These are phyloP conservation scores for Ditula angustiorana DNA, from an alignment of 2,888 invertebrate species.

Conservation along the genomic window DNA sequence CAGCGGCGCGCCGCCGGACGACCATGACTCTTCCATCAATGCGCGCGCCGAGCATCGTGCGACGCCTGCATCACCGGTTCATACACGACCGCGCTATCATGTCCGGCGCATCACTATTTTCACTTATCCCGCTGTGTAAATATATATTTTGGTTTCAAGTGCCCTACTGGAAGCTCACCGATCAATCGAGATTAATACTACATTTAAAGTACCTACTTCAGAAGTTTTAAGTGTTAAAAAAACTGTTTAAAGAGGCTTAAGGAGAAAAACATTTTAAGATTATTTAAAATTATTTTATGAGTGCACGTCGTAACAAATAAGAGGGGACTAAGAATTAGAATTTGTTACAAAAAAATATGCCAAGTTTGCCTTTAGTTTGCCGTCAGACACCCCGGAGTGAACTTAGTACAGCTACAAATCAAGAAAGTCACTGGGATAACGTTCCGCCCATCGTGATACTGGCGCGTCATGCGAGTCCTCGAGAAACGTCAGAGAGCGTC, in stretches of 20 bases:
- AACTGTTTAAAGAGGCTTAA: neutral
- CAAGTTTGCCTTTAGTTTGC: constrained; percentile 12
- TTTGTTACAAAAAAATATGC: neutral
- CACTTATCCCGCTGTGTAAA: neutral
- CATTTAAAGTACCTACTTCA: constrained; percentile 24
- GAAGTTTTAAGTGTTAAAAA: constrained; percentile 3
- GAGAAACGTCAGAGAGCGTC: constrained; percentile 49
- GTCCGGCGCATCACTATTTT: constrained; percentile 62
- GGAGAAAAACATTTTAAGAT: constrained; percentile 1
- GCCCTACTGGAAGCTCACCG: constrained; percentile 27
- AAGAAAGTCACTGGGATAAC: constrained; percentile 28
- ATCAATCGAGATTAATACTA: constrained; percentile 16
- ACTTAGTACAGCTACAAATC: constrained; percentile 34
- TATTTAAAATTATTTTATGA: too few relatives aligned
- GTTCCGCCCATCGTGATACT: constrained; percentile 1
- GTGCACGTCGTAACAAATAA: neutral
- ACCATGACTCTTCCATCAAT: constrained; percentile 85
- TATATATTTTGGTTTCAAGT: neutral
- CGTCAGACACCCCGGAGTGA: constrained; percentile 5
- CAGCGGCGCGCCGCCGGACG: constrained; percentile 85
- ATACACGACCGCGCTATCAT: constrained; percentile 66
- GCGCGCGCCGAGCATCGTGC: constrained; percentile 79
- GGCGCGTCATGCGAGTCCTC: constrained; percentile 32
- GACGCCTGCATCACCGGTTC: constrained; percentile 72
- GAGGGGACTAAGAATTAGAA: too few relatives aligned